Percentiles rank a stretch among this genome's conserved stretches.
Evolutionary conservation across 2,888 invertebrate species (phyloP).

Genomic region (Xestia ashworthii): DNA sequence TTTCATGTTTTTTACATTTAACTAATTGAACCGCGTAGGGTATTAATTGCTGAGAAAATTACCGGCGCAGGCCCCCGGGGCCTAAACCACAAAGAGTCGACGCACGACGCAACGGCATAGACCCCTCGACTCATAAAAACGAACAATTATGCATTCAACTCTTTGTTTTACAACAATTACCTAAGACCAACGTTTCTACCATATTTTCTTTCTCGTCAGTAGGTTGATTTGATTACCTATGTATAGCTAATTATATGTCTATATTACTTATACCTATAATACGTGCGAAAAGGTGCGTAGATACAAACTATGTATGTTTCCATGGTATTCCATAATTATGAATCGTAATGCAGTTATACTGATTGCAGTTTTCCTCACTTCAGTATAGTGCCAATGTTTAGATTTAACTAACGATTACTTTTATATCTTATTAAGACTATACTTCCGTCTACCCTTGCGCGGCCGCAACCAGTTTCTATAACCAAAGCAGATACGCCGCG

Average conservation of each 20-base stretch:
- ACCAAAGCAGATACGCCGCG: conserved; percentile 1
- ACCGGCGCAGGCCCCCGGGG: conserved; percentile 79
- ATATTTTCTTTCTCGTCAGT: conserved; percentile 75
- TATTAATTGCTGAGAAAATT: conserved; percentile 89
- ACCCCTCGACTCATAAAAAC: conserved; percentile 82
- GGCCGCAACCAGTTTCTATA: conserved; percentile 38
- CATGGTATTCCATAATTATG: conserved; percentile 6
- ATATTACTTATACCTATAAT: conserved; percentile 43
- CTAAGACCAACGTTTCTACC: conserved; percentile 75
- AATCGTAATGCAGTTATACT: conserved; percentile 8
- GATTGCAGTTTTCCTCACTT: conserved; percentile 23
- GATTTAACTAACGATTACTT: conserved; percentile 34
- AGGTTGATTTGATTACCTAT: conserved; percentile 71
- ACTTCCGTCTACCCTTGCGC: neutral
- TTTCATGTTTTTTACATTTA: conserved; percentile 85
- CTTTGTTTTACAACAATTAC: conserved; percentile 81
- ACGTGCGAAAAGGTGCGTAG: conserved; percentile 41
- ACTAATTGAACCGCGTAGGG: conserved; percentile 84
- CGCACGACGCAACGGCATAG: conserved; percentile 69
- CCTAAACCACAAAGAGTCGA: conserved; percentile 84
- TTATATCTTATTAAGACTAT: neutral
- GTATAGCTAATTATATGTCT: conserved; percentile 56
- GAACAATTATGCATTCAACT: conserved; percentile 82
- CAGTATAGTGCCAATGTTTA: conserved; percentile 22
- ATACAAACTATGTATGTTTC: conserved; percentile 20